Base-by-base conservation (phyloP, 2,113 vertebrate genomes). In the Planiliza haematocheilus region DNA sequence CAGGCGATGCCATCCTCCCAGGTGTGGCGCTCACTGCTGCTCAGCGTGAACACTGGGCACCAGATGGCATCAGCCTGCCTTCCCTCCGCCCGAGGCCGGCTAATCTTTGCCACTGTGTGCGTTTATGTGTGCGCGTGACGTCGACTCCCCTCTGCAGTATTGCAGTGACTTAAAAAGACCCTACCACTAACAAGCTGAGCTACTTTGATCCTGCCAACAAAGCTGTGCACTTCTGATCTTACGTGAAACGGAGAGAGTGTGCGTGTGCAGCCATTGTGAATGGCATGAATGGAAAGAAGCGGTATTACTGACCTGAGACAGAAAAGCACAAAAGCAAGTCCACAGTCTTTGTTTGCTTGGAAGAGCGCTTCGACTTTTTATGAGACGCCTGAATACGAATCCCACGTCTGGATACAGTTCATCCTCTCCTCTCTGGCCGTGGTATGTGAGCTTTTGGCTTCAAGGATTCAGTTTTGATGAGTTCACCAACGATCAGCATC, bases 1-100 rank as follows among this genome's bases (percentile, higher is more conserved):
- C 76, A 80, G 85, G 87, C 79, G 21, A 79, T 46, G 55, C 51
- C 13, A 13, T 83, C 80, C 13, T 76, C 86, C 83, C 88, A 91
- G 91, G 88, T 91, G 90, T 88, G 80, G 80, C 57, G 65, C 76
- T 81, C 86, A 77, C 57, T 56, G 81, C 38, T 72, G 76, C 91
- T 52, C 90, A 90, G 90, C 85, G 16, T 74, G 89, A 77, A 49
- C 62, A 41, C 79, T 13, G 74, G 82, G 64, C 76, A 86, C 79
- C 91, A 92, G 87, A 90, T 90, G 90, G 90, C 79, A 70, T 51
- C 16, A 42, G 57, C 43, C 36, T 24, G 48, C 56, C 70, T 69
- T 70, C 73, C 51, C 68, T 36, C 70, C 41, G 86, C 88, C 84
- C 48, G 7, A 58, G 83, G 84, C 82, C 48, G 46, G 50, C 49